A percentile compares a stretch with the other conserved stretches of the same genome.
Evolutionary conservation across 2,797 vertebrate genomes (phyloP).

Genomic region (Vireo griseus): DNA sequence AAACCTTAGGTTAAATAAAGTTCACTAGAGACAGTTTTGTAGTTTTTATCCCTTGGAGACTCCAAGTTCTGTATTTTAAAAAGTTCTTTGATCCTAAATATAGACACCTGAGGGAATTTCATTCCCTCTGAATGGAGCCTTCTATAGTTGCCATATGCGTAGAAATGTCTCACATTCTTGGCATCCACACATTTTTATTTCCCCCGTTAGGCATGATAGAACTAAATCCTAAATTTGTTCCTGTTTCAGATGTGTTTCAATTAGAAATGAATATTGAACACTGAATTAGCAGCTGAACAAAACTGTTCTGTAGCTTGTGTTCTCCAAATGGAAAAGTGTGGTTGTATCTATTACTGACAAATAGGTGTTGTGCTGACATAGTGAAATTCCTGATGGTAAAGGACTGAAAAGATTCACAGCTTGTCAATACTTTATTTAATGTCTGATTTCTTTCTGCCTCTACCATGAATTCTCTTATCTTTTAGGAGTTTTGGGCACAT

Average conservation of each 20-base stretch:
- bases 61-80: slow-evolving; percentile 66
- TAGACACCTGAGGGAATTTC: slow-evolving; percentile 69
- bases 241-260: background rate
- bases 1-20: slow-evolving; percentile 71
- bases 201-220: background rate
- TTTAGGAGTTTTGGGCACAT: background rate
- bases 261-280: slow-evolving; percentile 16
- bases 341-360: background rate
- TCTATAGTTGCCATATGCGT: slow-evolving; percentile 57
- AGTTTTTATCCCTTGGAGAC: slow-evolving; percentile 70
- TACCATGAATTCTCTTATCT: background rate
- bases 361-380: background rate
- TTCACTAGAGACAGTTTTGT: slow-evolving; percentile 73
- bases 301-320: background rate
- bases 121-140: slow-evolving; percentile 61
- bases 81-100: slow-evolving; percentile 77
- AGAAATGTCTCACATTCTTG: slow-evolving; percentile 67
- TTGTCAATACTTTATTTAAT: background rate
- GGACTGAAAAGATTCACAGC: background rate
- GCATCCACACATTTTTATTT: slow-evolving; percentile 21
- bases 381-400: background rate
- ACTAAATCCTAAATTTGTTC: slow-evolving; percentile 30
- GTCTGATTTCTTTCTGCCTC: background rate
- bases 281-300: background rate
- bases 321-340: background rate